Percentiles rank a stretch among this genome's conserved stretches.
Conservation (phyloP, 2,888 invertebrate genomes). For the Oscheius sp. region DNA sequence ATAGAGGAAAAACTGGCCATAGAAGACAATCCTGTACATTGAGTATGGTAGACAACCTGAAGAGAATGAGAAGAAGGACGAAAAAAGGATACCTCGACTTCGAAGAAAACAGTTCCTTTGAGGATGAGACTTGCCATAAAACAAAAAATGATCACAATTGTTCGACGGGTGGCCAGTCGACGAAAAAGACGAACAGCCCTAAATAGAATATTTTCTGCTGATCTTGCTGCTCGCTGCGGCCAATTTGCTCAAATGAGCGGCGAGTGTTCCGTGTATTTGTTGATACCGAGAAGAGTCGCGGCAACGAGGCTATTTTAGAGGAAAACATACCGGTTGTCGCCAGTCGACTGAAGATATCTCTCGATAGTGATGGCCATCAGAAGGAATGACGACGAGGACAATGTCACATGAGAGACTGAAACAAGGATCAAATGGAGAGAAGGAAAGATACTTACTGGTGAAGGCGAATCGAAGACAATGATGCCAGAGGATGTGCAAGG, state of each 20-base stretch:
- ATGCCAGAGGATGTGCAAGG: slow-evolving; percentile 65
- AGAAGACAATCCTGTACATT: slow-evolving; percentile 61
- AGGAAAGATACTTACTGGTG: slow-evolving; percentile 39
- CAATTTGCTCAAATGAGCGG: slow-evolving; percentile 19
- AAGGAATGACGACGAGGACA: slow-evolving; percentile 66
- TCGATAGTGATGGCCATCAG: slow-evolving; percentile 70
- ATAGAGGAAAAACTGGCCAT: no score
- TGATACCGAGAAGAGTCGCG: slow-evolving; percentile 11
- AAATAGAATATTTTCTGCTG: slow-evolving; percentile 19
- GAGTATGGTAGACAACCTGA: slow-evolving; percentile 51
- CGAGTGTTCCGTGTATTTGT: slow-evolving; percentile 30
- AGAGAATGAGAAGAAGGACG: not conserved
- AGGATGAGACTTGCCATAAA: slow-evolving; percentile 60
- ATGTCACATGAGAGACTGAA: slow-evolving; percentile 63
- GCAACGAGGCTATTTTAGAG: slow-evolving; percentile 18
- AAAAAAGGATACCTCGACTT: slow-evolving; percentile 54
- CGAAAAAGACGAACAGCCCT: slow-evolving; percentile 55
- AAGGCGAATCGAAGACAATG: slow-evolving; percentile 63
- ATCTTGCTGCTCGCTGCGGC: not conserved
- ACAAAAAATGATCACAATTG: slow-evolving; percentile 58
- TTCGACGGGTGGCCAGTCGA: slow-evolving; percentile 58
- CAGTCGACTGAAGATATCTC: slow-evolving; percentile 68
- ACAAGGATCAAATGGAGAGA: no score
- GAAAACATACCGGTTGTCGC: slow-evolving; percentile 36
- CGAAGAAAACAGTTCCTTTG: slow-evolving; percentile 67